A percentile compares a stretch with the other conserved stretches of the same genome.
These are phyloP conservation scores for Archips crataeganus DNA, from an alignment of 2,888 invertebrate genomes.

Conservation along the genomic window DNA sequence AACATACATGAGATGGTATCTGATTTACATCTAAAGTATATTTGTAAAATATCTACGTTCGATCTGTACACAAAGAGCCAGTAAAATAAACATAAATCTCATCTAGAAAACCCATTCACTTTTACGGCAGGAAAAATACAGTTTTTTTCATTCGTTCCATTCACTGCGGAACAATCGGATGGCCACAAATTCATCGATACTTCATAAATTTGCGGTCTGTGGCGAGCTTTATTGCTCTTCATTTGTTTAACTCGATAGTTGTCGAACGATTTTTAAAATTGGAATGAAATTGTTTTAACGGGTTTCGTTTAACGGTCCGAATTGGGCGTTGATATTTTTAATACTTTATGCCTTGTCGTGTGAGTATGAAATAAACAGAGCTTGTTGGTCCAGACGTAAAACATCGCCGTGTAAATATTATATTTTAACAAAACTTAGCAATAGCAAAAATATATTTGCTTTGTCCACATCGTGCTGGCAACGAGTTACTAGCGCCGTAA, in stretches of 20 bases:
- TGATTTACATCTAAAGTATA: not conserved
- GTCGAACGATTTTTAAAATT: constrained; percentile 12
- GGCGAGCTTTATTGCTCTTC: constrained; percentile 34
- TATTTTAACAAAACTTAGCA: no score
- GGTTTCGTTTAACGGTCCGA: constrained; percentile 5
- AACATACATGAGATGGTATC: no score
- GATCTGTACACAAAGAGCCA: not conserved
- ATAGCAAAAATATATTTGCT: not conserved
- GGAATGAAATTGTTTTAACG: constrained; percentile 18
- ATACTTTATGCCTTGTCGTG: no score
- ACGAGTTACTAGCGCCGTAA: not conserved
- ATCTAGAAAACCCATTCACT: constrained; percentile 12
- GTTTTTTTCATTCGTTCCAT: constrained; percentile 36
- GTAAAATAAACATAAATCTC: constrained; percentile 5
- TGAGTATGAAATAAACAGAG: no score
- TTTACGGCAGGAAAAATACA: constrained; percentile 20
- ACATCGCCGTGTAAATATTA: not conserved
- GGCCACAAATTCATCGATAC: constrained; percentile 33
- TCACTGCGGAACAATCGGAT: constrained; percentile 38
- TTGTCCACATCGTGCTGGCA: not conserved
- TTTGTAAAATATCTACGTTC: not conserved
- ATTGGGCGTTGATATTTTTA: not conserved
- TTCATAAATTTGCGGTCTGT: constrained; percentile 39
- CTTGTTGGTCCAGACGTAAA: no score
- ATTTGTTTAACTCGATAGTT: constrained; percentile 30